Conservation (phyloP, 2,113 vertebrate genomes). For the Drymodes brunneopygia region DNA sequence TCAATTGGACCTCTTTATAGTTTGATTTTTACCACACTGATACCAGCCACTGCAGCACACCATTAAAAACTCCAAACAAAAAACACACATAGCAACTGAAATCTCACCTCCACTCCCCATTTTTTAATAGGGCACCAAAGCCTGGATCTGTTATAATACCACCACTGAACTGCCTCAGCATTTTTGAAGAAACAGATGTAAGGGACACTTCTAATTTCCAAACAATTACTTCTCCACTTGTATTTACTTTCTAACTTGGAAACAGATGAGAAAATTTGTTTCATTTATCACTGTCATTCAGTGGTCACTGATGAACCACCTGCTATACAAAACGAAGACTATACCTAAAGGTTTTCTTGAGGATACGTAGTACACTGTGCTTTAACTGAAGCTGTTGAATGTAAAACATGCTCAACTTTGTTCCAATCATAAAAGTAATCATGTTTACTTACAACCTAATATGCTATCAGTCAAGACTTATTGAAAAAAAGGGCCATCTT, state of each 20-base stretch:
- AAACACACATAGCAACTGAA: background rate
- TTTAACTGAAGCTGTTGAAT: background rate
- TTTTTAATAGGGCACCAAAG: background rate
- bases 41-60: background rate
- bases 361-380: fast-evolving
- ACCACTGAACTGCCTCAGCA: background rate
- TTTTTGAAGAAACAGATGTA: background rate
- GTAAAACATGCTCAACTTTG: background rate
- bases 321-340: background rate
- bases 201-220: background rate
- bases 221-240: background rate
- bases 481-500: background rate
- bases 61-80: background rate
- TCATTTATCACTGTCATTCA: background rate
- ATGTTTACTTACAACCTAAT: background rate
- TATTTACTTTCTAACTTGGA: background rate
- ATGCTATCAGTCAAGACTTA: background rate
- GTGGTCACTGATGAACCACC: background rate
- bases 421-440: background rate
- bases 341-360: background rate
- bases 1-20: background rate
- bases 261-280: background rate
- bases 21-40: background rate
- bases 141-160: background rate
- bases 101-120: background rate